Evolutionary conservation across 2,113 vertebrate genomes (phyloP).

Genomic region (Rallus limicola): DNA sequence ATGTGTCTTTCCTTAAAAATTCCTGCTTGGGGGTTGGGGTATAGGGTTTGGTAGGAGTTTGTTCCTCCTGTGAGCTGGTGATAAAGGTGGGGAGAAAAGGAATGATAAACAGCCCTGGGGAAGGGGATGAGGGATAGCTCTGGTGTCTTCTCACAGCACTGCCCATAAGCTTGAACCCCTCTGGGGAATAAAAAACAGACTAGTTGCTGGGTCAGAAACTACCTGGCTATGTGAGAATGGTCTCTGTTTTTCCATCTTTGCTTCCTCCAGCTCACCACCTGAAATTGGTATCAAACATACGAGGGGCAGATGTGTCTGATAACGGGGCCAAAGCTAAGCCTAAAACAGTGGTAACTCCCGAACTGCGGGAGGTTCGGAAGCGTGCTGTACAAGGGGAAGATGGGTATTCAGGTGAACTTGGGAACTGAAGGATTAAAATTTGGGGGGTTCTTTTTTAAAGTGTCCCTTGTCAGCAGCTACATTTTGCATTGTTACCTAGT

Average conservation of each 20-base stretch:
- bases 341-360: rapidly evolving
- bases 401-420: not conserved
- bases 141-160: not conserved
- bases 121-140: not conserved
- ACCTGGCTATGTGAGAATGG: not conserved
- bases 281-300: not conserved
- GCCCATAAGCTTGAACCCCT: not conserved
- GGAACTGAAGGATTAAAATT: not conserved
- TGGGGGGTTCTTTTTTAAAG: not conserved
- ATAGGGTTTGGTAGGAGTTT: not conserved
- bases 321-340: not conserved
- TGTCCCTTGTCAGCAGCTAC: not conserved
- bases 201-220: not conserved
- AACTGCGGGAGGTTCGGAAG: not conserved
- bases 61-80: not conserved
- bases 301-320: not conserved
- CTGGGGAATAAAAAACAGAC: not conserved
- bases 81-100: not conserved
- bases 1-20: not conserved
- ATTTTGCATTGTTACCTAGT: not conserved
- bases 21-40: not conserved
- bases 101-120: not conserved
- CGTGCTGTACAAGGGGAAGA: not conserved
- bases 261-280: not conserved
- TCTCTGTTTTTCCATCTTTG: not conserved